A percentile compares a stretch with the other conserved stretches of the same genome.
These are phyloP conservation scores for Berghia stephanieae DNA, from an alignment of 1,140 invertebrate genomes.

Conservation along the genomic window DNA sequence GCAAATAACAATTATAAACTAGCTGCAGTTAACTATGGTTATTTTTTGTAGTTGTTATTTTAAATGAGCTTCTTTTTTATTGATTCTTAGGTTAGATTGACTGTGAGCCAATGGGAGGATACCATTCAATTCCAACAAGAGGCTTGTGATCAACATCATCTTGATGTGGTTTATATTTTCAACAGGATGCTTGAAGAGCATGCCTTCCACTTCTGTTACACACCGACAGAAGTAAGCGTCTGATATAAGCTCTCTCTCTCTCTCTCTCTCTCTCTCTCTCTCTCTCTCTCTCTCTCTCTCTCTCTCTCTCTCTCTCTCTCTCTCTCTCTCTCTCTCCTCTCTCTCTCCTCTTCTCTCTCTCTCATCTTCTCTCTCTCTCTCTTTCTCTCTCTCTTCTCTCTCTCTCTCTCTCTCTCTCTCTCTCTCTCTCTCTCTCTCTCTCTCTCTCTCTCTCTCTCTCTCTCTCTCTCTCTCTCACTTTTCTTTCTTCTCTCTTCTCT, in stretches of 20 bases:
- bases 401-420: constrained; percentile 18
- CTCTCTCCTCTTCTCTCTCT: neutral
- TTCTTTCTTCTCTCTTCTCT: too few relatives aligned
- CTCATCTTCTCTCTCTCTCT: neutral
- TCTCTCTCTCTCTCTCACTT: too few relatives aligned
- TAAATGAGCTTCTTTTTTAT: constrained; percentile 4
- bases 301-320: neutral
- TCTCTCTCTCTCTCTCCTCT: neutral
- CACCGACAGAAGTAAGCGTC: neutral
- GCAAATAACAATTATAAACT: too few relatives aligned
- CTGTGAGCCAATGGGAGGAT: constrained; percentile 34
- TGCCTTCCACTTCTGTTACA: neutral
- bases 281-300: neutral
- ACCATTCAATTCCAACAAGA: constrained; percentile 38
- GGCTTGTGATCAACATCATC: constrained; percentile 37
- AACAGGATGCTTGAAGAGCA: constrained; percentile 37
- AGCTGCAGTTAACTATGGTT: too few relatives aligned
- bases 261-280: neutral
- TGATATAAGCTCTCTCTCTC: neutral
- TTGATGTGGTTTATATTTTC: constrained; percentile 45
- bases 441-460: neutral
- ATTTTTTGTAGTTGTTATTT: too few relatives aligned
- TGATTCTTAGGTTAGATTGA: constrained; percentile 39
- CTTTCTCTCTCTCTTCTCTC: neutral
- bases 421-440: neutral